These are phyloP conservation scores for Unio delphinus DNA, from an alignment of 2,888 invertebrate genomes.

Conservation along the genomic window DNA sequence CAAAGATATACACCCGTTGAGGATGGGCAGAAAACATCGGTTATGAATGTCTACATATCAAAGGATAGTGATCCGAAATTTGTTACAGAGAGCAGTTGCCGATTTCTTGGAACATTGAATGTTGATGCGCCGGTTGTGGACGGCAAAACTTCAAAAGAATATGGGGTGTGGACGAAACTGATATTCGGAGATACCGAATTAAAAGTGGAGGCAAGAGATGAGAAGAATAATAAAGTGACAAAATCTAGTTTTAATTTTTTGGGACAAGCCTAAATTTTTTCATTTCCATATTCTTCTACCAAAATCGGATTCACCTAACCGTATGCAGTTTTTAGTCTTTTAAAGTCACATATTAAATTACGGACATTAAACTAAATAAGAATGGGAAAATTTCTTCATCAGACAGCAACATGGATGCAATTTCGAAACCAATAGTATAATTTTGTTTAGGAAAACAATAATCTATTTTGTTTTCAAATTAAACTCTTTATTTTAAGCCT, in stretches of 20 bases:
- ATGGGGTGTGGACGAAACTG: conserved; percentile 8
- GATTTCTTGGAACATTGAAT: conserved; percentile 10
- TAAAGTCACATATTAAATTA: too few relatives aligned
- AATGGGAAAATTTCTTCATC: too few relatives aligned
- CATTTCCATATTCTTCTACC: too few relatives aligned
- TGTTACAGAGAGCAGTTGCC: conserved; percentile 7
- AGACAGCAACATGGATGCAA: too few relatives aligned
- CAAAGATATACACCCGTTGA: conserved; percentile 11
- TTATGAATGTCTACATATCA: conserved; percentile 18
- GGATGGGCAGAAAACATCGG: conserved; percentile 12
- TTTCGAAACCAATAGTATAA: too few relatives aligned
- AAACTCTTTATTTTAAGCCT: too few relatives aligned
- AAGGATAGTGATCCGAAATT: conserved; percentile 5
- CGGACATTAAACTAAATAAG: too few relatives aligned
- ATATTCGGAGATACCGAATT: conserved; percentile 22
- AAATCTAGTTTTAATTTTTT: conserved; percentile 17
- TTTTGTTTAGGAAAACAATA: too few relatives aligned
- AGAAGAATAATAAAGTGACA: conserved; percentile 3
- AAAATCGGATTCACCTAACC: too few relatives aligned
- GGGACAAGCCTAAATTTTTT: background rate
- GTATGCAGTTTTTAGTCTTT: too few relatives aligned
- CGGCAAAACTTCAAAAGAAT: conserved; percentile 1
- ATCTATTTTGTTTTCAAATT: too few relatives aligned
- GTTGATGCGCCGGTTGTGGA: conserved; percentile 4
- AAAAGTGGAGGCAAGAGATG: conserved; percentile 10